Base-by-base conservation (phyloP, 2,113 vertebrate genomes). In the Romanogobio albipinnatus region DNA sequence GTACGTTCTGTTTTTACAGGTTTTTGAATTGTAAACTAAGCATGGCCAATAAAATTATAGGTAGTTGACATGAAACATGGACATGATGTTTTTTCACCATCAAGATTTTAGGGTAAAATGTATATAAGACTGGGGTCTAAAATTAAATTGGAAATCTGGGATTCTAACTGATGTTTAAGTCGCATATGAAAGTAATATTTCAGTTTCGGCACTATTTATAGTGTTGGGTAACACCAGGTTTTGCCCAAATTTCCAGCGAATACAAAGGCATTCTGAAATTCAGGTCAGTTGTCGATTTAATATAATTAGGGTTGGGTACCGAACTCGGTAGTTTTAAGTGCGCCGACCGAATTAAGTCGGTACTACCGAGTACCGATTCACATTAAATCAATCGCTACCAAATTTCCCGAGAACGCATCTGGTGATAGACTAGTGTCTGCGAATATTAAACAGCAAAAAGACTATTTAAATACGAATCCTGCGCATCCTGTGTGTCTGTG, bases 11-110 rank as follows among this genome's bases (percentile, higher is more conserved):
- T 68, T 84, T 39, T 75, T 68, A n/a, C 61, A n/a, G 71, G 47
- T 29, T 81, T 66, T 81, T 33, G 78, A 51, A 81, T 66, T 68
- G 61, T 68, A 81, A 81, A 51, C 51, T 9, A 51, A 68, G 62
- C 78, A 13, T 2, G 0, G 24, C 14, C 24, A 8, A 33, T 81
- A 81, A 51, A 19, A 47, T 64, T 64, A 64, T 47, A 26, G 59
- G 39, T 45, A 64, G 45, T 36, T 51, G 61, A 22, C 6, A 19
- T 22, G 19, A 45, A 64, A 80, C 22, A 29, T 17, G 13, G 11
- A 64, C 59, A 10, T 19, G 26, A 19, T 15, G 1, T 15, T 49
- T 49, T 22, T 26, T 64, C 5, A 1, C 10, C 61, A 10, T 49
- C 17, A 29, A 22, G 58, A 2, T 61, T 61, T 78, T 59, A 8